A percentile compares a stretch with the other conserved stretches of the same genome.
phyloP scores from a whole-genome alignment of 2,797 vertebrate species.

The Gephyroberyx darwinii region DNA sequence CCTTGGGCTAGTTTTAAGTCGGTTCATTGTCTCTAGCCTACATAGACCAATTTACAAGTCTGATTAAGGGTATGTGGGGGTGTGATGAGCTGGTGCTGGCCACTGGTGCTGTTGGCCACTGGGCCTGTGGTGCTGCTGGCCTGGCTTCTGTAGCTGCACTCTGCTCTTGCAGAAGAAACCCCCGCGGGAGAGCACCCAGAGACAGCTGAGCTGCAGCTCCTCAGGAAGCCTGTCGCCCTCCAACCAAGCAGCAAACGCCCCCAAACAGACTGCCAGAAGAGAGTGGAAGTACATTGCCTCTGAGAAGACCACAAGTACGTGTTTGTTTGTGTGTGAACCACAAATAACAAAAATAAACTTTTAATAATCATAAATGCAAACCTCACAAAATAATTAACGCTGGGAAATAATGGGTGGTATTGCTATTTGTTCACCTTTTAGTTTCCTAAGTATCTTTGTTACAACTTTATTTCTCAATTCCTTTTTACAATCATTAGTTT shows the following conservation, averaged over 20 bases:
- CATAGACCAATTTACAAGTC: slow-evolving; percentile 2
- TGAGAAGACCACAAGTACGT: slow-evolving; percentile 97
- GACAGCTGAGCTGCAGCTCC: slow-evolving; percentile 94
- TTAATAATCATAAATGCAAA: too few relatives aligned
- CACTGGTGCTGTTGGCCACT: slow-evolving; percentile 42
- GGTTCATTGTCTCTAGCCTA: slow-evolving; percentile 4
- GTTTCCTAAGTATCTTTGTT: too few relatives aligned
- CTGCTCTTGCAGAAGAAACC: slow-evolving; percentile 99
- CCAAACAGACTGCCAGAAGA: slow-evolving; percentile 87
- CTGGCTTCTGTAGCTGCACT: slow-evolving; percentile 94
- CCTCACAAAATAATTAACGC: too few relatives aligned
- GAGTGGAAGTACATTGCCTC: slow-evolving; percentile 99
- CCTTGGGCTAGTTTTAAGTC: not conserved
- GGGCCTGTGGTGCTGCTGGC: slow-evolving; percentile 75
- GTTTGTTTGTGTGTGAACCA: not conserved
- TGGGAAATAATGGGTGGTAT: too few relatives aligned
- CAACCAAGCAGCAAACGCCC: slow-evolving; percentile 90
- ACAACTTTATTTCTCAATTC: too few relatives aligned
- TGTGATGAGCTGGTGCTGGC: slow-evolving; percentile 45
- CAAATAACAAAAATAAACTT: too few relatives aligned
- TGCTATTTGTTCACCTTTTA: too few relatives aligned
- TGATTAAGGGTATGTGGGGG: slow-evolving; percentile 30
- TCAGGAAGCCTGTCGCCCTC: slow-evolving; percentile 92
- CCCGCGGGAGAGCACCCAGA: slow-evolving; percentile 94
- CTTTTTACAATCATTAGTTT: too few relatives aligned